Evolutionary conservation across 2,797 vertebrate species (phyloP).

Genomic region (Xyrichtys novacula): DNA sequence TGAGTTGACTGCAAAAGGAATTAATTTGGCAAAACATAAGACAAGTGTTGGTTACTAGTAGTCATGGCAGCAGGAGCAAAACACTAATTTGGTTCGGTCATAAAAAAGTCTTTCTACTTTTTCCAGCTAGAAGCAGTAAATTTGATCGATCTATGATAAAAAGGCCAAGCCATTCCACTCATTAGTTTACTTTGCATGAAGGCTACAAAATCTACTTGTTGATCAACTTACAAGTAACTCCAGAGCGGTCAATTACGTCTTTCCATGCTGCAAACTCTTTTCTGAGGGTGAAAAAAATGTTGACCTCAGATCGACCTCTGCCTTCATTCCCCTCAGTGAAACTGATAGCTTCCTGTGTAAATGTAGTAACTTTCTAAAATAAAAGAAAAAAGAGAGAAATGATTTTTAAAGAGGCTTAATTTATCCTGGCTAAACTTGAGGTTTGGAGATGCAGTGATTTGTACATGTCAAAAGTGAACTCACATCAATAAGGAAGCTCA

Average conservation of each 20-base stretch:
- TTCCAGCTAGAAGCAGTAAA: too few species aligned
- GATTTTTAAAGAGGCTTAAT: too few species aligned
- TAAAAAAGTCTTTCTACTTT: too few species aligned
- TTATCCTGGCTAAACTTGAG: too few species aligned
- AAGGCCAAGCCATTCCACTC: background rate
- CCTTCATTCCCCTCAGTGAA: constrained; percentile 80
- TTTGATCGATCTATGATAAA: too few species aligned
- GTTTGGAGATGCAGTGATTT: too few species aligned
- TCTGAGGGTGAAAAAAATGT: constrained; percentile 75
- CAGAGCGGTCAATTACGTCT: background rate
- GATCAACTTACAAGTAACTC: constrained; percentile 2
- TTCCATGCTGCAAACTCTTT: constrained; percentile 56
- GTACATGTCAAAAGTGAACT: too few species aligned
- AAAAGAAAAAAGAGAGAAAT: too few species aligned
- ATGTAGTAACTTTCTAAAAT: constrained; percentile 78
- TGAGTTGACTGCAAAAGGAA: constrained; percentile 38
- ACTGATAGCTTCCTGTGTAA: constrained; percentile 76
- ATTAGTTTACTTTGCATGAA: background rate
- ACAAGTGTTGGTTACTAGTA: background rate
- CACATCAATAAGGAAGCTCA: constrained; percentile 78
- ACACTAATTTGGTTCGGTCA: too few species aligned
- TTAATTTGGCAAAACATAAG: background rate
- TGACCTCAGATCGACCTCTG: constrained; percentile 66
- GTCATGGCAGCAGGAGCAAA: background rate
- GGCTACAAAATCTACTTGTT: too few species aligned